Conservation (phyloP, 2,888 invertebrate species). For the Halocaridina rubra region DNA sequence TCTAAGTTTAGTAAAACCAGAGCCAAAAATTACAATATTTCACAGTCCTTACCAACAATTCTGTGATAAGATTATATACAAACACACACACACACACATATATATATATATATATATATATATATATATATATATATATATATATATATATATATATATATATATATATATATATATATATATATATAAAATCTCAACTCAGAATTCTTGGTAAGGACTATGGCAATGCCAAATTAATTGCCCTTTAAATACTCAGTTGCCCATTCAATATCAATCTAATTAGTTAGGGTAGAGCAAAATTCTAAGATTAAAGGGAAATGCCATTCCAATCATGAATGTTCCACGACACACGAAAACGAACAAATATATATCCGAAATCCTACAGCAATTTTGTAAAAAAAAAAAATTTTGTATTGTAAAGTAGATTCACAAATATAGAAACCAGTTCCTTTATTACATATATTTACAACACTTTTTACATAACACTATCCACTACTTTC, state of each 20-base stretch:
- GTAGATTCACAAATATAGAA: too few species aligned
- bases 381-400: too few species aligned
- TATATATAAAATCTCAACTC: neutral
- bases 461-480: neutral
- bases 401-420: too few species aligned
- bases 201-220: neutral
- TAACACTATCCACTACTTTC: neutral
- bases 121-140: conserved; percentile 28
- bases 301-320: neutral
- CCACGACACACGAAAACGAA: neutral
- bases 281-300: neutral
- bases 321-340: neutral
- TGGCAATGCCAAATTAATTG: neutral
- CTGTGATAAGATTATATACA: too few species aligned
- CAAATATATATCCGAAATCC: too few species aligned
- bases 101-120: conserved; percentile 33
- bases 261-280: neutral
- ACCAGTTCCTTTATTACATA: neutral
- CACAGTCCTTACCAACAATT: too few species aligned
- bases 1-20: too few species aligned
- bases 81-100: conserved; percentile 7
- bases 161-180: conserved; percentile 13
- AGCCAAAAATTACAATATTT: too few species aligned
- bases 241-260: neutral
- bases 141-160: conserved; percentile 9